Conservation (phyloP, 2,888 invertebrate genomes). For the Lapara coniferarum region DNA sequence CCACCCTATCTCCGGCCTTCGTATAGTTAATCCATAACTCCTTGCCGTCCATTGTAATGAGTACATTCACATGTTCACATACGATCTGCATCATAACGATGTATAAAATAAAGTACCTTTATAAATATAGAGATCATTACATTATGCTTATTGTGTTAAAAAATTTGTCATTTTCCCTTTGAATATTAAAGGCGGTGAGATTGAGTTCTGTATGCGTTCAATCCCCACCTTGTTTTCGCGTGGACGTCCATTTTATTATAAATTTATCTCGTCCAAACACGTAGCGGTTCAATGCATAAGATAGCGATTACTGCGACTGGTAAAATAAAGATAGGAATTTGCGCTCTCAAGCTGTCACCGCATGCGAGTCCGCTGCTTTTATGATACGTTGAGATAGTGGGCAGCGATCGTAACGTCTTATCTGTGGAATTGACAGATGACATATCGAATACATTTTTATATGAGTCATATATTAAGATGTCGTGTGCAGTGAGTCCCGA, state of each 20-base stretch:
- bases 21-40: conserved; percentile 65
- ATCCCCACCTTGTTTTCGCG: background rate
- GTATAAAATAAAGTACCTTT: conserved; percentile 39
- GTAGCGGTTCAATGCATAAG: conserved; percentile 28
- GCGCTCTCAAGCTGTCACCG: conserved; percentile 5
- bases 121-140: conserved; percentile 41
- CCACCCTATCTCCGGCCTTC: conserved; percentile 50
- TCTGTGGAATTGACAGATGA: conserved; percentile 64
- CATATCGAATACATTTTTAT: conserved; percentile 65
- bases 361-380: conserved; percentile 16
- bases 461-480: conserved; percentile 61
- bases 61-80: conserved; percentile 49
- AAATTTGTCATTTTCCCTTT: conserved; percentile 46
- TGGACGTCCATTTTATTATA: conserved; percentile 11
- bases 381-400: conserved; percentile 36
- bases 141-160: conserved; percentile 50
- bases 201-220: background rate
- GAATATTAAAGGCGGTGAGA: conserved; percentile 38
- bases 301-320: conserved; percentile 22
- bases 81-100: conserved; percentile 48
- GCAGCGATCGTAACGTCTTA: conserved; percentile 51
- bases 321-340: conserved; percentile 25
- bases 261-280: conserved; percentile 24
- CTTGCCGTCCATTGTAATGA: conserved; percentile 53
- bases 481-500: conserved; percentile 51